These are phyloP conservation scores for Tortrix viridana DNA, from an alignment of 2,888 invertebrate species.

Conservation along the genomic window DNA sequence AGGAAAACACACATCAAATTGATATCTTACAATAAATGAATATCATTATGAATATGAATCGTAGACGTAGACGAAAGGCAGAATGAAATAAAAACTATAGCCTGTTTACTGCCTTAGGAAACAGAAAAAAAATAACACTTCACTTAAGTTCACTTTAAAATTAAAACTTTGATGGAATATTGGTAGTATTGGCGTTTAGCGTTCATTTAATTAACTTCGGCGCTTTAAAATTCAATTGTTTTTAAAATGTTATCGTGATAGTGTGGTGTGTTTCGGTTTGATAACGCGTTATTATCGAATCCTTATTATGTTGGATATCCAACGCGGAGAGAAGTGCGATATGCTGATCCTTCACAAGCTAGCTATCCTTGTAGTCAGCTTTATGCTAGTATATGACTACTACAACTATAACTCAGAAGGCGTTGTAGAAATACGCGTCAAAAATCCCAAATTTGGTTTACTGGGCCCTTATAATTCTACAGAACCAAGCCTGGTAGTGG, in stretches of 20 bases:
- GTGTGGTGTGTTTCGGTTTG: conserved; percentile 6
- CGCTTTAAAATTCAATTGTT: neutral
- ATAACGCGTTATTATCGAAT: neutral
- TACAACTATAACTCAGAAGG: conserved; percentile 46
- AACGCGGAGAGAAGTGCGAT: conserved; percentile 49
- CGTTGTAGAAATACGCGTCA: conserved; percentile 45
- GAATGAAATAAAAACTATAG: too few species aligned
- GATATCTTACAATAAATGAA: too few species aligned
- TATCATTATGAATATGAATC: too few species aligned
- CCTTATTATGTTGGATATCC: conserved; percentile 49
- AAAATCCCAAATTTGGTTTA: conserved; percentile 57
- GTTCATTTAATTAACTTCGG: too few species aligned
- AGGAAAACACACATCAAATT: too few species aligned
- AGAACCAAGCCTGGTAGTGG: conserved; percentile 36
- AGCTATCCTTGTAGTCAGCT: conserved; percentile 47
- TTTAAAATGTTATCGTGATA: conserved; percentile 1
- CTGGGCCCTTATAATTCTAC: conserved; percentile 57
- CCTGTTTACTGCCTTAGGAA: too few species aligned
- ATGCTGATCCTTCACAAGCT: conserved; percentile 54
- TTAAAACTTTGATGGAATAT: too few species aligned
- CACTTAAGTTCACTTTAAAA: too few species aligned
- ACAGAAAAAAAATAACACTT: too few species aligned
- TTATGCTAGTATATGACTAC: conserved; percentile 52
- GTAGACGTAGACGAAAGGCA: too few species aligned
- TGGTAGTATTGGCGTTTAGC: too few species aligned